These are phyloP conservation scores for Pundamilia nyererei DNA, from an alignment of 2,113 vertebrate species.

Conservation along the genomic window DNA sequence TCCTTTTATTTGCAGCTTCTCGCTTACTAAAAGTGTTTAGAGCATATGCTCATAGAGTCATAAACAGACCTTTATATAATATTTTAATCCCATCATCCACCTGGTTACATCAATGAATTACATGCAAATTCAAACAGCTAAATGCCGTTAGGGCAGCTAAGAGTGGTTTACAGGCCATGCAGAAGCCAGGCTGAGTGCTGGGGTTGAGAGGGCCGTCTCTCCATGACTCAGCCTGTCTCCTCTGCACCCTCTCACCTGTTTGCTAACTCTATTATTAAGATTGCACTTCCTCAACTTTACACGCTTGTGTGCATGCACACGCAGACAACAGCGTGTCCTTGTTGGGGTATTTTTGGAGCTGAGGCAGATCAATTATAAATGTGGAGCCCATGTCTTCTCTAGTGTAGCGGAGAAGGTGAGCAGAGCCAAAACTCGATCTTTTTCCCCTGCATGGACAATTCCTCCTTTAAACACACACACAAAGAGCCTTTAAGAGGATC, in stretches of 20 bases:
- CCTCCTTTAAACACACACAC: not conserved
- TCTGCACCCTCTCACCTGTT: constrained; percentile 38
- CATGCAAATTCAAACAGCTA: constrained; percentile 21
- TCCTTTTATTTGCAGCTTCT: not conserved
- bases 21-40: not conserved
- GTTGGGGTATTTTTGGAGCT: constrained; percentile 47
- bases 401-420: constrained; percentile 15
- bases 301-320: not conserved
- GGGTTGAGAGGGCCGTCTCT: not conserved
- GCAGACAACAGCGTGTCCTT: not conserved
- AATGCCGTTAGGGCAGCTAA: not conserved
- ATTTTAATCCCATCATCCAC: constrained; percentile 15
- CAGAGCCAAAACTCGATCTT: not conserved
- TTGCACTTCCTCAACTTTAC: not conserved
- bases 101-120: constrained; percentile 15
- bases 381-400: constrained; percentile 25
- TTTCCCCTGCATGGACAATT: not conserved
- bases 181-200: not conserved
- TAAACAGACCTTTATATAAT: constrained; percentile 13
- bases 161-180: not conserved
- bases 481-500: not conserved
- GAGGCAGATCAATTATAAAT: constrained; percentile 61
- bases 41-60: not conserved
- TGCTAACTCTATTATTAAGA: constrained; percentile 31
- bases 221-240: constrained; percentile 12